phyloP scores from a whole-genome alignment of 1,140 invertebrate genomes.

The Zelostemma sp. region DNA sequence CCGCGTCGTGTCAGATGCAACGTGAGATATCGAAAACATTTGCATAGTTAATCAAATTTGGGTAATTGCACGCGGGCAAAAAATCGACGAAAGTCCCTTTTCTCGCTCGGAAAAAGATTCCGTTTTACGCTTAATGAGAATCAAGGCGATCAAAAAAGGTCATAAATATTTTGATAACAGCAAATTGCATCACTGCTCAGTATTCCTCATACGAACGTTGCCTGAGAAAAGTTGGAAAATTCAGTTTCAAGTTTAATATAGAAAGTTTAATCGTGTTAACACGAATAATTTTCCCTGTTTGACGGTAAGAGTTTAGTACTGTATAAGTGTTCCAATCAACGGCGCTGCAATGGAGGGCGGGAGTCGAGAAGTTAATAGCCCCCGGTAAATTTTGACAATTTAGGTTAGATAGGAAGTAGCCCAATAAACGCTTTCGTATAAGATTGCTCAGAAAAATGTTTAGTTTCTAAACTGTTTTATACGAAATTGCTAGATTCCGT shows the following conservation, averaged over 20 bases:
- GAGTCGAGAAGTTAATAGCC: background rate
- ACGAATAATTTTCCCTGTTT: slow-evolving; percentile 3
- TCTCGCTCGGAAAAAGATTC: no score
- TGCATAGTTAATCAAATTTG: background rate
- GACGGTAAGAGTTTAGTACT: background rate
- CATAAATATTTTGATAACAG: slow-evolving; percentile 4
- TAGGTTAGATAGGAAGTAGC: background rate
- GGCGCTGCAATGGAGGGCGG: background rate
- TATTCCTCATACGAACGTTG: background rate
- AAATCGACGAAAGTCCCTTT: background rate
- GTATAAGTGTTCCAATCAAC: slow-evolving; percentile 1
- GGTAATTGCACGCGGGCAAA: background rate
- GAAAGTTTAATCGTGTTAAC: slow-evolving; percentile 4
- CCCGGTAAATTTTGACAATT: background rate
- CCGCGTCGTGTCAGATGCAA: background rate
- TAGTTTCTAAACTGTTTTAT: no score
- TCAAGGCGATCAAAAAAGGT: background rate
- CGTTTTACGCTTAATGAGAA: background rate
- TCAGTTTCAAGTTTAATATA: slow-evolving; percentile 4
- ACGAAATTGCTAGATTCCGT: no score
- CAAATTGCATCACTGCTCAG: background rate
- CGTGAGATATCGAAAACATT: background rate
- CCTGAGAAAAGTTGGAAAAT: background rate
- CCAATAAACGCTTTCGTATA: background rate
- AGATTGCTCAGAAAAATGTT: no score